Base-by-base conservation (phyloP, 2,113 vertebrate genomes). In the Donacobius atricapilla region DNA sequence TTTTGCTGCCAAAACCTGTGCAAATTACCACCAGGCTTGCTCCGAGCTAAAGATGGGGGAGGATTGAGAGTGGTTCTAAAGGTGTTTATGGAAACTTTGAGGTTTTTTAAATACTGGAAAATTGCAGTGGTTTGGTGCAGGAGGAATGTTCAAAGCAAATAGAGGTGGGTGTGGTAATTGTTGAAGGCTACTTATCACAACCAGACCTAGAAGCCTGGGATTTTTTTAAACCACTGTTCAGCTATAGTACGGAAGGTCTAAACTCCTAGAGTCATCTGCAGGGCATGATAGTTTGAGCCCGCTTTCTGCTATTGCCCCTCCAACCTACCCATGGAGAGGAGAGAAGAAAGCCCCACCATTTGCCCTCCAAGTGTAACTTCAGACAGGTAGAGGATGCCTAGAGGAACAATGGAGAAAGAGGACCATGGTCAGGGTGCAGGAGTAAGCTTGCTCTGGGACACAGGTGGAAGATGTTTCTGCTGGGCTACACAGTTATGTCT, bases 231-330 rank as follows among this genome's bases (percentile, higher is more conserved):
- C 14, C 4, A 0, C 27, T 35, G 14, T 63, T 90, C 42, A 76
- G 27, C 44, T 86, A 0, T 31, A 11, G 66, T 75, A 65, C 40
- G 37, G 40, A 65, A 69, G 14, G 10, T 61, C n/a, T 72, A 11
- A 84, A 80, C 31, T 57, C 50, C 63, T 33, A 31, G n/a, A 58
- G 23, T 35, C 30, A 60, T 35, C 19, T 24, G 11, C 1, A 2
- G 73, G 51, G 39, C 27, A 33, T 0, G 0, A 18, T 10, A 24
- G 7, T 60, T 42, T 50, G 30, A 72, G 19, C 27, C 35, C 83
- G 37, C 25, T 66, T 81, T 78, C 42, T 87, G 39, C 61, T 45
- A 0, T 47, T 70, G 39, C 33, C 8, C 13, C 25, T 58, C 27
- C 39, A 48, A 54, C 37, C 63, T 64, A 15, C 7, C 10, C 15